These are phyloP conservation scores for Tetragonula clypearis DNA, from an alignment of 1,140 invertebrate genomes.

Conservation along the genomic window DNA sequence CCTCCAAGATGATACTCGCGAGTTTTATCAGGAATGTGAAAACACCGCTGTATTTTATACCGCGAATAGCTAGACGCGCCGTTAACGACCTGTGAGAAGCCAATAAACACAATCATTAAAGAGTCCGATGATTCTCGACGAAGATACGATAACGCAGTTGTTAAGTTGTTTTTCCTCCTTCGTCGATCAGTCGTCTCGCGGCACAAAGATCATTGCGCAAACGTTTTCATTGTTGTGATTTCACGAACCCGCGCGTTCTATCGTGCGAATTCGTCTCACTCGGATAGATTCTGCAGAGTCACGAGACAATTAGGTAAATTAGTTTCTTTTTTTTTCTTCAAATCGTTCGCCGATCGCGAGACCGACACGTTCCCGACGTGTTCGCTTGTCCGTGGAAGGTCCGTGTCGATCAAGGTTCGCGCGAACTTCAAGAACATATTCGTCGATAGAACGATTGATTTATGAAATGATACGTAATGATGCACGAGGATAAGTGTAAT, in stretches of 20 bases:
- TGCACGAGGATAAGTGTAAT: conserved; percentile 38
- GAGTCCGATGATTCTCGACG: not conserved
- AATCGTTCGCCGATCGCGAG: conserved; percentile 2
- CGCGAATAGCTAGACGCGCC: not conserved
- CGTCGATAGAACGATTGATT: conserved; percentile 36
- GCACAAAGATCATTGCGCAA: not conserved
- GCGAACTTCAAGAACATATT: not conserved
- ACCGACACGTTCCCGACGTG: conserved; percentile 14
- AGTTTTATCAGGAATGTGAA: conserved; percentile 11
- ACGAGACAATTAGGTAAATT: not conserved
- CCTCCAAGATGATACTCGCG: conserved; percentile 14
- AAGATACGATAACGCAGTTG: not conserved
- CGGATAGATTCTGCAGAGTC: not conserved
- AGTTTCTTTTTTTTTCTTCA: not conserved
- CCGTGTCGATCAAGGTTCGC: not conserved
- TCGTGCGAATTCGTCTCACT: not conserved
- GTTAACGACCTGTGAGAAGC: not conserved
- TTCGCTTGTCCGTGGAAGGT: not conserved
- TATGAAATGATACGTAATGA: conserved; percentile 38
- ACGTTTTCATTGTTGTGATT: not conserved
- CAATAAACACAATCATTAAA: not conserved
- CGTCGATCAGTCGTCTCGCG: not conserved
- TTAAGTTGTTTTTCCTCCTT: not conserved
- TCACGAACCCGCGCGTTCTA: not conserved
- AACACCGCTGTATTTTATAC: not conserved